Evolutionary conservation across 2,888 invertebrate species (phyloP), one percentile per base, ranked within the genome.

Genomic region (Lasioglossum leucozonium): DNA sequence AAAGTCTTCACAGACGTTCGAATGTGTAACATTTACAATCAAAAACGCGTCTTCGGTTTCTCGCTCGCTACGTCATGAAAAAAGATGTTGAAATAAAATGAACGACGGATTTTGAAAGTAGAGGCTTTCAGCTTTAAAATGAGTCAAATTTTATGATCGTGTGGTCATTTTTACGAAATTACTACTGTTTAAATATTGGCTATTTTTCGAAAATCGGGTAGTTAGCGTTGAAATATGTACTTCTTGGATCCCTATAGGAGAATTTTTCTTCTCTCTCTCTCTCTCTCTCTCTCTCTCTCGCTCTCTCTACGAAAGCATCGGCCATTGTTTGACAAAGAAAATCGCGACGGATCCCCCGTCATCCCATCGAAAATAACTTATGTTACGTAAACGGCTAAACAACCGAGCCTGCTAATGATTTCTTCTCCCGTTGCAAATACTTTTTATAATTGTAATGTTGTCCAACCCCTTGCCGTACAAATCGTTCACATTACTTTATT

Each of bases 381-480:
- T 40, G 51, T 81, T 72, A 76, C 71, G 26, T 44, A 44, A 69
- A 47, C 37, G 18, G 22, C 58, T 42, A 16, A 55, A 51, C 37
- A 26, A 71, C 47, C 47, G 69, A 75, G 42, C 18, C 10, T 10
- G 40, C 40, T 81, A 65, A 80, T 80, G 67, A n/a, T 51, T 55
- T 55, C 37, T 16, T 72, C 22, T 40, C 26, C 5, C 8, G 37
- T 16, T 37, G 11, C 34, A 13, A 30, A 30, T 8, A 65, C 65
- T 30, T 11, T 55, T 80, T 67, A 34, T 10, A 30, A 51, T 4
- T 42, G 26, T 30, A 11, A 40, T 16, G 40, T 40, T 22, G 51
- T 51, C 8, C 8, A 51, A 51, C 51, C 51, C 22, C 51, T 8
- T 8, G 6, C 22, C 22, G 22, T 51, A 51, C 22, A 51, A 51